These are phyloP conservation scores for Chanos chanos DNA, from an alignment of 2,797 vertebrate species.

Conservation along the genomic window DNA sequence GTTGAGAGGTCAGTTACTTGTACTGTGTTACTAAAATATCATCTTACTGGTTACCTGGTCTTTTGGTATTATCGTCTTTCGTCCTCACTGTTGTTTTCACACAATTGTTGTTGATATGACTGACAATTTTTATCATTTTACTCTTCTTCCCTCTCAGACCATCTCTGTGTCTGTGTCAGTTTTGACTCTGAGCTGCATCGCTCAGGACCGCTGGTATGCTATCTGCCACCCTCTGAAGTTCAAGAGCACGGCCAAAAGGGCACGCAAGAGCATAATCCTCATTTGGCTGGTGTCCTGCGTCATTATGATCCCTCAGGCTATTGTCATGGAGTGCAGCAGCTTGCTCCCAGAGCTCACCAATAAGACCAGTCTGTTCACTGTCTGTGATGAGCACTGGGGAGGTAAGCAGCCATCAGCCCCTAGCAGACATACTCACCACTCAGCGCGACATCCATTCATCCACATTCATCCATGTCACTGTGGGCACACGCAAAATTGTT, in stretches of 20 bases:
- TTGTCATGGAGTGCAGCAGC: constrained; percentile 93
- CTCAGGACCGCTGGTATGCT: constrained; percentile 96
- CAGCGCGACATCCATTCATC: no score
- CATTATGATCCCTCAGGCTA: constrained; percentile 94
- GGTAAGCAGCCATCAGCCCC: constrained; percentile 71
- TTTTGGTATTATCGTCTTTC: no score
- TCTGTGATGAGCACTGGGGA: constrained; percentile 93
- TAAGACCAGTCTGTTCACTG: constrained; percentile 93
- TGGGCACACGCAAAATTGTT: no score
- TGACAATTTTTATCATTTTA: not conserved
- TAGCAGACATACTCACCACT: no score
- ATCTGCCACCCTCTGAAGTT: constrained; percentile 98
- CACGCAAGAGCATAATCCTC: constrained; percentile 86
- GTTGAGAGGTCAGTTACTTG: no score
- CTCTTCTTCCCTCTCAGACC: constrained; percentile 69
- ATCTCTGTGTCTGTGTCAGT: constrained; percentile 96
- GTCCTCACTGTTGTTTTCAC: no score
- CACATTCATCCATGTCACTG: no score
- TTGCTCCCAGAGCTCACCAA: constrained; percentile 89
- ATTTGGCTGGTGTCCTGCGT: constrained; percentile 94
- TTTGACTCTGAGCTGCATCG: constrained; percentile 93
- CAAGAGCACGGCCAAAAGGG: constrained; percentile 93
- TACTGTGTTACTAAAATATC: no score
- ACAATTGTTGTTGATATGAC: not conserved
- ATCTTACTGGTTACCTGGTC: no score